Percentiles rank a stretch among this genome's conserved stretches.
Conservation (phyloP, 1,140 invertebrate genomes). For the Bursaphelenchus mucronatus region DNA sequence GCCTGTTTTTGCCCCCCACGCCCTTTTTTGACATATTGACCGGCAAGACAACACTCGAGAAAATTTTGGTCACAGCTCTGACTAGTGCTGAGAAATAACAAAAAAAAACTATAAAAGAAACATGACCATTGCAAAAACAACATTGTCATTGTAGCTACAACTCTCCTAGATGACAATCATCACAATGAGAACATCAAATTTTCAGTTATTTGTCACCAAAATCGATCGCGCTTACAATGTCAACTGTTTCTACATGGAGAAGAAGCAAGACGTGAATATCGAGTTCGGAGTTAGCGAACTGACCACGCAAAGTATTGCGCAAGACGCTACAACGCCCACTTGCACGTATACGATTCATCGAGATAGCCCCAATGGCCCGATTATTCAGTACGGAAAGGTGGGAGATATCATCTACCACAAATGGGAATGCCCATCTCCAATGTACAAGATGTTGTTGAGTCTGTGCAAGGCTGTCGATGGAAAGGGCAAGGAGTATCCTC, state of each 20-base stretch:
- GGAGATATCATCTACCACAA: conserved; percentile 56
- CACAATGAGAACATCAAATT: background rate
- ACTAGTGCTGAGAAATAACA: background rate
- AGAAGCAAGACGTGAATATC: conserved; percentile 45
- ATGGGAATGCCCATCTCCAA: conserved; percentile 46
- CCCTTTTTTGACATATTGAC: too few relatives aligned
- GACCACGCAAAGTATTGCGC: conserved; percentile 29
- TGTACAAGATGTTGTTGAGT: conserved; percentile 55
- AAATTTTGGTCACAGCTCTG: too few relatives aligned
- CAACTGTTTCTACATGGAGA: conserved; percentile 56
- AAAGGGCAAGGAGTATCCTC: conserved; percentile 37
- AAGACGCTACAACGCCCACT: conserved; percentile 35
- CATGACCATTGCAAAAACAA: background rate
- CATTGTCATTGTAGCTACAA: conserved; percentile 18
- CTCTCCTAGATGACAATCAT: too few relatives aligned
- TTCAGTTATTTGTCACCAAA: conserved; percentile 55
- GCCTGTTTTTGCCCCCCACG: too few relatives aligned
- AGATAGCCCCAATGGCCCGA: conserved; percentile 58
- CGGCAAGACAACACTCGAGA: too few relatives aligned
- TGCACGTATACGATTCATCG: conserved; percentile 56
- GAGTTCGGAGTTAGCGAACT: conserved; percentile 56
- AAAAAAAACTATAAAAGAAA: too few relatives aligned
- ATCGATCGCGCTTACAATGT: conserved; percentile 58
- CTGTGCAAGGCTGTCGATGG: conserved; percentile 54
- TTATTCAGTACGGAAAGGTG: conserved; percentile 50